phyloP scores from a whole-genome alignment of 2,888 invertebrate species.

The Panopea generosa region DNA sequence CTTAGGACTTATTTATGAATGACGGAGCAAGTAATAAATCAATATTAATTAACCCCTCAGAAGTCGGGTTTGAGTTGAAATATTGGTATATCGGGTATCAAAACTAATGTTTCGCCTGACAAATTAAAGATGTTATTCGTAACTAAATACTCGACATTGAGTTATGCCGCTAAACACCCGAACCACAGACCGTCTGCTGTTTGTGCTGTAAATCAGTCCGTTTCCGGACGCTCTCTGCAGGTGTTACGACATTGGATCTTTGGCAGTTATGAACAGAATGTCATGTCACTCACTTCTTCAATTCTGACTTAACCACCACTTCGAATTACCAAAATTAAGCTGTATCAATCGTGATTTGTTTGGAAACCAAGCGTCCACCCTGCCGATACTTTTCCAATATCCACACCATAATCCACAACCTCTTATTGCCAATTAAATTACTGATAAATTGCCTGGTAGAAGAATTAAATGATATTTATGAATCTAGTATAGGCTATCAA shows the following conservation, averaged over 20 bases:
- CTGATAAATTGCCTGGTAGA: too few relatives aligned
- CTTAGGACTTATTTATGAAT: constrained; percentile 40
- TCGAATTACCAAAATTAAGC: too few relatives aligned
- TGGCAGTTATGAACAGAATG: too few relatives aligned
- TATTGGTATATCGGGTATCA: constrained; percentile 33
- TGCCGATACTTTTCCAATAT: too few relatives aligned
- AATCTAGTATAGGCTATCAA: too few relatives aligned
- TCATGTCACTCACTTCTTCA: too few relatives aligned
- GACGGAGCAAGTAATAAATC: constrained; percentile 37
- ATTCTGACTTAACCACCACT: too few relatives aligned
- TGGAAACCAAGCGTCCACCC: too few relatives aligned
- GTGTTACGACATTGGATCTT: constrained; percentile 1
- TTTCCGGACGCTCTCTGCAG: constrained; percentile 18
- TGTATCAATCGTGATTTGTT: too few relatives aligned
- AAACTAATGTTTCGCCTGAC: constrained; percentile 35
- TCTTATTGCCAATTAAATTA: too few relatives aligned
- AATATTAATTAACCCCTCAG: constrained; percentile 40
- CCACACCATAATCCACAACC: too few relatives aligned
- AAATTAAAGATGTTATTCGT: constrained; percentile 37
- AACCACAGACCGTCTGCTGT: constrained; percentile 13
- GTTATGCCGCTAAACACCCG: constrained; percentile 14
- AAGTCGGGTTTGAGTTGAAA: constrained; percentile 27
- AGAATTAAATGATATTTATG: too few relatives aligned
- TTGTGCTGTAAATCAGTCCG: constrained; percentile 29
- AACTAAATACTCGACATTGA: constrained; percentile 18